Evolutionary conservation across 23 tunicate species (phyloP).

Genomic region (Oikopleura albicans): DNA sequence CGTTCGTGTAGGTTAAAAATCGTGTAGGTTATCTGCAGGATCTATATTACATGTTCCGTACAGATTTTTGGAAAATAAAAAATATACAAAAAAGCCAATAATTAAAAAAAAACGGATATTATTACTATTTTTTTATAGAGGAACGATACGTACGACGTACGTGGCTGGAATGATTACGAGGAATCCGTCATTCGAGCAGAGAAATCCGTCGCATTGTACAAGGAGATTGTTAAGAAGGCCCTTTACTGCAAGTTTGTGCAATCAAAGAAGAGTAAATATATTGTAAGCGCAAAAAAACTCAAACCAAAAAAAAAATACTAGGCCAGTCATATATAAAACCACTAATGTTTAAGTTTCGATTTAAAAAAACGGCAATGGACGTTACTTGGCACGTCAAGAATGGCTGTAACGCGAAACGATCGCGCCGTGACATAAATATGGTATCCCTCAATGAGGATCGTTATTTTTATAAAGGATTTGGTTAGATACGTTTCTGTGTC

Average conservation of each 20-base stretch:
- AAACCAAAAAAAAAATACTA: too few species aligned
- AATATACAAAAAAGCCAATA: too few species aligned
- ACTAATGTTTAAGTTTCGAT: not conserved
- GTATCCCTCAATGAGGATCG: too few species aligned
- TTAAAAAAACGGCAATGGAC: not conserved
- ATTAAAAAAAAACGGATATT: too few species aligned
- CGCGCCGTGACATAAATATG: too few species aligned
- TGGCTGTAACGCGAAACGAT: not conserved
- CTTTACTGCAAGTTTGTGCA: not conserved
- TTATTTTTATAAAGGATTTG: too few species aligned
- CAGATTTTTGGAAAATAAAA: too few species aligned
- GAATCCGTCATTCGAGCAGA: not conserved
- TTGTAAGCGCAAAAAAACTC: not conserved
- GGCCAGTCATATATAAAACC: not conserved
- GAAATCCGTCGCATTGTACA: not conserved
- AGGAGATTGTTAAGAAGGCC: not conserved
- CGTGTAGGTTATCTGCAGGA: too few species aligned
- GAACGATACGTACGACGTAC: not conserved
- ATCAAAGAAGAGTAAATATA: not conserved
- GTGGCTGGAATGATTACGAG: not conserved
- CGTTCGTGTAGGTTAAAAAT: too few species aligned
- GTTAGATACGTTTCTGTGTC: too few species aligned
- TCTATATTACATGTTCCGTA: too few species aligned
- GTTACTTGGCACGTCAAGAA: conserved; percentile 16
- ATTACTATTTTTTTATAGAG: too few species aligned